Conservation (phyloP, 2,888 invertebrate genomes). For the Eucera pruinosa region DNA sequence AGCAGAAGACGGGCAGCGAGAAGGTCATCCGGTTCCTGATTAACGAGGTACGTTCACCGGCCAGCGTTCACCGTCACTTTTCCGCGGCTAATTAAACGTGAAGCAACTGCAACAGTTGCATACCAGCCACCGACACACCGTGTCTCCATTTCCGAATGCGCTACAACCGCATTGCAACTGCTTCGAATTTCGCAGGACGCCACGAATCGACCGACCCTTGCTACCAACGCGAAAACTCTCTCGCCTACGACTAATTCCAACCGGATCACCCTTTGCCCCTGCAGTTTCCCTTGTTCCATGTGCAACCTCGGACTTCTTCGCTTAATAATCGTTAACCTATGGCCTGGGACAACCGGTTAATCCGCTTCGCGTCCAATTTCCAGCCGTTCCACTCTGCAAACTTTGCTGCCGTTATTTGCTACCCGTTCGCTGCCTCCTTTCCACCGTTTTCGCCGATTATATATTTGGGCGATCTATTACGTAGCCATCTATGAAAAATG, state of each 20-base stretch:
- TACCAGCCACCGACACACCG: background rate
- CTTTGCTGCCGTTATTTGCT: slow-evolving; percentile 3
- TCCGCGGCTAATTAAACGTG: slow-evolving; percentile 53
- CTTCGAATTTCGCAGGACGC: slow-evolving; percentile 56
- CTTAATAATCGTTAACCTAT: slow-evolving; percentile 43
- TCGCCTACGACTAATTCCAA: slow-evolving; percentile 47
- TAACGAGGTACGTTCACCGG: slow-evolving; percentile 80
- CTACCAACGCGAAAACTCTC: slow-evolving; percentile 22
- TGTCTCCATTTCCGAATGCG: slow-evolving; percentile 39
- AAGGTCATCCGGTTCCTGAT: slow-evolving; percentile 88
- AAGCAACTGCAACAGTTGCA: slow-evolving; percentile 31
- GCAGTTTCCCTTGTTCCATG: slow-evolving; percentile 3
- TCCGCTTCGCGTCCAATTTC: slow-evolving; percentile 12
- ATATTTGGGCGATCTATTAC: no score
- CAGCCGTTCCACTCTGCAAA: background rate
- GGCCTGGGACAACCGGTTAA: slow-evolving; percentile 19
- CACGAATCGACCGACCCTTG: slow-evolving; percentile 1
- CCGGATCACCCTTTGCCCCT: slow-evolving; percentile 2
- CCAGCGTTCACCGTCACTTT: slow-evolving; percentile 56
- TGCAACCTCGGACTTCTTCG: slow-evolving; percentile 3
- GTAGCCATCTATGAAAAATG: no score
- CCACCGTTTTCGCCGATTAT: no score
- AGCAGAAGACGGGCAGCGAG: slow-evolving; percentile 87
- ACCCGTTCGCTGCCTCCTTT: no score
- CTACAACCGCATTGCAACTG: no score